Evolutionary conservation across 2,797 vertebrate species (phyloP).

Genomic region (Spatula clypeata): DNA sequence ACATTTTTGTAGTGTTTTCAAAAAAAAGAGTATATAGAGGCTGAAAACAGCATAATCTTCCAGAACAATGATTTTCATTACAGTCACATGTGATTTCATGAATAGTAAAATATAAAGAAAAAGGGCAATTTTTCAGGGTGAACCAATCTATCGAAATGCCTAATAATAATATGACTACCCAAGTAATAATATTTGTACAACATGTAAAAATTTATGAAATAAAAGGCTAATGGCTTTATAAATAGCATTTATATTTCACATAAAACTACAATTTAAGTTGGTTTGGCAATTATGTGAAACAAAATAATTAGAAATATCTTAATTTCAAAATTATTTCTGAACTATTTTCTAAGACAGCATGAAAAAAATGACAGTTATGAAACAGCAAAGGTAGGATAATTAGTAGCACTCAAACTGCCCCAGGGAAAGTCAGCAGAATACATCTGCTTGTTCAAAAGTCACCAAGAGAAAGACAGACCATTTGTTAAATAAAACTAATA

Average conservation of each 20-base stretch:
- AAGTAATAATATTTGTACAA: background rate
- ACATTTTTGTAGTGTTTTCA: background rate
- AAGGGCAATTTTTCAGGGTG: background rate
- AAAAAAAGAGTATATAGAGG: accelerated
- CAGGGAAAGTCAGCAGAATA: background rate
- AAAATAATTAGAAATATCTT: background rate
- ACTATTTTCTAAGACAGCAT: background rate
- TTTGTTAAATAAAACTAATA: background rate
- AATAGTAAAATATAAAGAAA: background rate
- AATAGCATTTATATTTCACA: background rate
- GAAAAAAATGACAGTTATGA: background rate
- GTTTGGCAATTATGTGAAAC: background rate
- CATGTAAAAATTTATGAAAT: background rate
- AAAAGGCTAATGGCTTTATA: background rate
- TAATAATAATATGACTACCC: background rate
- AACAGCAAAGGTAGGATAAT: background rate
- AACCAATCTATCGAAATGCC: background rate
- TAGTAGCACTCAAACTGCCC: background rate
- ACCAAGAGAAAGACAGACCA: background rate
- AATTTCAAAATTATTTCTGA: background rate
- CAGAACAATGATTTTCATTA: background rate
- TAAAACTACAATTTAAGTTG: background rate
- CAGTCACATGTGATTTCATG: background rate
- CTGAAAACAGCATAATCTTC: background rate
- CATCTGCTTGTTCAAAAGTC: background rate